phyloP scores from a whole-genome alignment of 2,888 invertebrate genomes.

The Ophion ventricosus region DNA sequence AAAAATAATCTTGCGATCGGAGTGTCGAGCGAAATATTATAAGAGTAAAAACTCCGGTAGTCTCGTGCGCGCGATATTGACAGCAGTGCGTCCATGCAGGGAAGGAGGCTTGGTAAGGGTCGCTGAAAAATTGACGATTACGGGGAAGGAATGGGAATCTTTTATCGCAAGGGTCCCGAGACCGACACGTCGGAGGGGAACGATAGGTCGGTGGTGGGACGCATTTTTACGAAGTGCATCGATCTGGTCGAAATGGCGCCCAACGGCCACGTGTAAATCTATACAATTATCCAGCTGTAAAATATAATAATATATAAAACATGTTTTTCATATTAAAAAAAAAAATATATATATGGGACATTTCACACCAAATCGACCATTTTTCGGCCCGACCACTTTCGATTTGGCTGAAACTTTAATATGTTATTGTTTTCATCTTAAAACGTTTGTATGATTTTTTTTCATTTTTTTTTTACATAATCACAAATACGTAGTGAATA shows the following conservation, averaged over 20 bases:
- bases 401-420: too few species aligned
- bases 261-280: conserved; percentile 42
- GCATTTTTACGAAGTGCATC: conserved; percentile 64
- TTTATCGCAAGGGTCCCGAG: conserved; percentile 11
- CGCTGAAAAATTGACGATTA: neutral
- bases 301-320: neutral
- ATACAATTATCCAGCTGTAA: neutral
- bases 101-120: too few species aligned
- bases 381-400: too few species aligned
- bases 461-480: neutral
- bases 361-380: too few species aligned
- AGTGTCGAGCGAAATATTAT: neutral
- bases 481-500: too few species aligned
- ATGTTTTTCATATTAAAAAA: neutral
- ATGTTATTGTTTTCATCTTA: too few species aligned
- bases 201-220: conserved; percentile 63
- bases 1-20: neutral
- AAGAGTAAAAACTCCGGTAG: neutral
- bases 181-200: conserved; percentile 47
- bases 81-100: too few species aligned
- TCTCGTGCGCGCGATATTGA: neutral
- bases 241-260: conserved; percentile 73
- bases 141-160: conserved; percentile 42
- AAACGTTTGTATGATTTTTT: neutral
- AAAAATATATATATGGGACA: too few species aligned